phyloP scores from a whole-genome alignment of 2,797 vertebrate genomes.

The Eulemur mongoz region DNA sequence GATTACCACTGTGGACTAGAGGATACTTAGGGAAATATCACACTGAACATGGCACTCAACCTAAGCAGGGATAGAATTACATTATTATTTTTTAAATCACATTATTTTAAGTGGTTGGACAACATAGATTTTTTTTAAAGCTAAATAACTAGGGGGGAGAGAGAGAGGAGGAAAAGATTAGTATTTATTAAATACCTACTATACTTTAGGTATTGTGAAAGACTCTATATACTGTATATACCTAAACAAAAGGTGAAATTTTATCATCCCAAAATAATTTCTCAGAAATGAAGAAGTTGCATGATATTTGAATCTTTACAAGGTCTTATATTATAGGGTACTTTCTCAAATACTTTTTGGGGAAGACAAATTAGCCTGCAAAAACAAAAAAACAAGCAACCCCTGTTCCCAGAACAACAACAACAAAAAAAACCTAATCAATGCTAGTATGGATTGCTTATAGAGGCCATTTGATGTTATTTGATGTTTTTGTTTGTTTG shows the following conservation, averaged over 20 bases:
- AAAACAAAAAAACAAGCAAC: not conserved
- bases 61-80: not conserved
- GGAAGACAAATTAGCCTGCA: not conserved
- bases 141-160: not conserved
- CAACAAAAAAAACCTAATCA: not conserved
- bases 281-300: slow-evolving; percentile 24
- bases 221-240: not conserved
- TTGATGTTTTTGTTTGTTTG: not conserved
- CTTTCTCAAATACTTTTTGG: not conserved
- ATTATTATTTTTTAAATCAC: not conserved
- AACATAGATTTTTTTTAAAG: not conserved
- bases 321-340: not conserved
- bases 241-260: slow-evolving; percentile 30
- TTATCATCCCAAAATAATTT: slow-evolving; percentile 46
- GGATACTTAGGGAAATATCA: slow-evolving; percentile 30
- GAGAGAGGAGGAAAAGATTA: not conserved
- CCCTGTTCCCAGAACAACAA: not conserved
- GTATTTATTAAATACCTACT: slow-evolving; percentile 34
- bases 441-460: not conserved
- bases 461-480: not conserved
- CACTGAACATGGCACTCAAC: not conserved
- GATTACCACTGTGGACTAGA: not conserved
- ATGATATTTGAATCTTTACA: slow-evolving; percentile 38
- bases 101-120: slow-evolving; percentile 6
- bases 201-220: not conserved